A percentile compares a stretch with the other conserved stretches of the same genome.
Evolutionary conservation across 2,888 invertebrate genomes (phyloP).

Genomic region (Thalpophila matura): DNA sequence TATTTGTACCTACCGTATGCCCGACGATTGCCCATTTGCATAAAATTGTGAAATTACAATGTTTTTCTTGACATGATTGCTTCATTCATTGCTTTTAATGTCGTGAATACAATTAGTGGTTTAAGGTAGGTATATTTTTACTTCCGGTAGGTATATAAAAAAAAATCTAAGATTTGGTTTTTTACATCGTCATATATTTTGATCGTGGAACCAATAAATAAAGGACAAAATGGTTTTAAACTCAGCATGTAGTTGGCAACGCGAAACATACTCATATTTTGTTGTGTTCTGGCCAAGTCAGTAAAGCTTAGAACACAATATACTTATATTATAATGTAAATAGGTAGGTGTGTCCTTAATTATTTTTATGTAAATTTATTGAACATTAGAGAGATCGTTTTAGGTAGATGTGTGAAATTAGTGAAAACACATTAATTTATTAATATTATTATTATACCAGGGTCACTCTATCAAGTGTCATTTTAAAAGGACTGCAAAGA

Average conservation of each 20-base stretch:
- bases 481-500: background rate
- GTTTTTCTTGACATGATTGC: constrained; percentile 26
- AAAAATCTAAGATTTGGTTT: no score
- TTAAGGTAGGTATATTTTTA: no score
- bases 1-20: constrained; percentile 5
- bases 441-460: background rate
- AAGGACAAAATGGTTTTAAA: constrained; percentile 6
- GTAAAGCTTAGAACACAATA: constrained; percentile 22
- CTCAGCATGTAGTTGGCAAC: constrained; percentile 52
- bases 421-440: background rate
- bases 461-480: background rate
- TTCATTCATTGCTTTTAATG: constrained; percentile 1
- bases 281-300: constrained; percentile 41
- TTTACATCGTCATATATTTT: constrained; percentile 7
- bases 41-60: constrained; percentile 27
- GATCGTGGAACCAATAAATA: constrained; percentile 24
- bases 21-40: constrained; percentile 44
- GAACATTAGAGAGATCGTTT: no score
- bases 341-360: background rate
- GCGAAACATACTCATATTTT: constrained; percentile 26
- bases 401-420: background rate
- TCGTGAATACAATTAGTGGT: no score
- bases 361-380: constrained; percentile 4
- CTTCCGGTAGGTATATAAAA: no score
- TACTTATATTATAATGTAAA: constrained; percentile 19